Evolutionary conservation across 1,140 invertebrate genomes (phyloP).

Genomic region (Sycobia sp.): DNA sequence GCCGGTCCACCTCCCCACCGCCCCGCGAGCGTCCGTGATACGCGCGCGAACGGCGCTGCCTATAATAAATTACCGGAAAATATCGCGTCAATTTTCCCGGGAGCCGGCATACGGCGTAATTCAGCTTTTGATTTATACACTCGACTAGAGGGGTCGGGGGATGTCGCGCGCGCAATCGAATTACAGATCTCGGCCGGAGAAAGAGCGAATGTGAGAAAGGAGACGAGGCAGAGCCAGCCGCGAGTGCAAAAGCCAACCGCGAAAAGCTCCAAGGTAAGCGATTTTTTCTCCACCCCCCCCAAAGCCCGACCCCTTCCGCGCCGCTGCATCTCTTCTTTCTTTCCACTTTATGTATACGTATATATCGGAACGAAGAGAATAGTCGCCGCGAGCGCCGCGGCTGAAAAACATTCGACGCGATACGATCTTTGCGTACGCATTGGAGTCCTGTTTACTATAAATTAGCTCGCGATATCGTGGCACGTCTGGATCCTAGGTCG

Average conservation of each 20-base stretch:
- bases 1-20: no score
- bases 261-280: slow-evolving; percentile 8
- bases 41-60: no score
- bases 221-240: neutral
- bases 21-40: no score
- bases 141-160: neutral
- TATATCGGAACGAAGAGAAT: no score
- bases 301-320: no score
- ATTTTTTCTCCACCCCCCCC: slow-evolving; percentile 9
- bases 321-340: no score
- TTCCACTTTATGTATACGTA: no score
- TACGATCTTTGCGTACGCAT: neutral
- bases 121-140: slow-evolving; percentile 33
- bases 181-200: slow-evolving; percentile 20
- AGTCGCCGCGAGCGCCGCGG: no score
- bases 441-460: slow-evolving; percentile 14
- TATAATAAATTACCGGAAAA: slow-evolving; percentile 3
- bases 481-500: no score
- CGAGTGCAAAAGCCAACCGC: neutral
- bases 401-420: no score
- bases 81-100: slow-evolving; percentile 32
- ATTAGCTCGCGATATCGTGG: slow-evolving; percentile 16
- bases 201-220: neutral
- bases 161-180: slow-evolving; percentile 6
- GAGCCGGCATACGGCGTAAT: neutral